Evolutionary conservation across 1,140 invertebrate species (phyloP).

Genomic region (Caerostris darwini): DNA sequence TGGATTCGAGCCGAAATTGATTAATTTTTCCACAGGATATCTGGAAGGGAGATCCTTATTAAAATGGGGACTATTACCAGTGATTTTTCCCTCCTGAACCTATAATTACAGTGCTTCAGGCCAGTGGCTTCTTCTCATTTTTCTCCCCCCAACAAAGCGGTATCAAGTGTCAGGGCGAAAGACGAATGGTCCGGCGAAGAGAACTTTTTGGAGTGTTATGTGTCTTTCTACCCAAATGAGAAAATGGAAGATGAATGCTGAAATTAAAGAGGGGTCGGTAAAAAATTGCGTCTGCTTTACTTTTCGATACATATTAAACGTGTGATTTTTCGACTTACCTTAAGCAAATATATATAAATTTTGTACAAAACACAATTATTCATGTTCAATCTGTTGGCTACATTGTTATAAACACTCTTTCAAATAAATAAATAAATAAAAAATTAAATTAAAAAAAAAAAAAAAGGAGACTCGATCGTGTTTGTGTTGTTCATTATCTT

Average conservation of each 20-base stretch:
- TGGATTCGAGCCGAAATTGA: neutral
- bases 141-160: constrained; percentile 7
- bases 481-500: too few relatives aligned
- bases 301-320: neutral
- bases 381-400: too few relatives aligned
- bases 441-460: too few relatives aligned
- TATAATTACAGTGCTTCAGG: constrained; percentile 35
- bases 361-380: too few relatives aligned
- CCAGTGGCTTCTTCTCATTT: constrained; percentile 30
- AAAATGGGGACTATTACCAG: constrained; percentile 43
- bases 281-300: neutral
- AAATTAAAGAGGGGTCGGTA: neutral
- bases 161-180: constrained; percentile 39
- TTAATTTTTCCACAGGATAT: constrained; percentile 16
- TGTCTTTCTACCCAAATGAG: constrained; percentile 44
- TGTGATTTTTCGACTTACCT: too few relatives aligned
- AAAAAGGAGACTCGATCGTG: too few relatives aligned
- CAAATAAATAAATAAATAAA: too few relatives aligned
- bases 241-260: constrained; percentile 31
- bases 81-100: constrained; percentile 12
- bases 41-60: constrained; percentile 30
- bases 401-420: too few relatives aligned
- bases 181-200: constrained; percentile 26
- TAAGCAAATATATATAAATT: too few relatives aligned
- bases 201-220: constrained; percentile 58